Conservation (phyloP, 2,888 invertebrate species). For the Latheticus oryzae region DNA sequence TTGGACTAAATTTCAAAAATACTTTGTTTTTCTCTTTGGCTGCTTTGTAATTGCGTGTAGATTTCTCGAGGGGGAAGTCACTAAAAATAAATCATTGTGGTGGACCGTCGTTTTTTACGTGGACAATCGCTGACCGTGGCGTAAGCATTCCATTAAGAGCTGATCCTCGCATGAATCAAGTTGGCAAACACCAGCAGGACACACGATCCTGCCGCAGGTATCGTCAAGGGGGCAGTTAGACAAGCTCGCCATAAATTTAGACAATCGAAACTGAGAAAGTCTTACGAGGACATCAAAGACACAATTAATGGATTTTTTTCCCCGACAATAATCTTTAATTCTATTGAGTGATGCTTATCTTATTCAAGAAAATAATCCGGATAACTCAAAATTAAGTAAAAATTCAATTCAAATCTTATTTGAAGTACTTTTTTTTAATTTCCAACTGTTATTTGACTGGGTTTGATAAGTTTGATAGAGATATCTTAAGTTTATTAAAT, state of each 20-base stretch:
- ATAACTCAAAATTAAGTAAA: no score
- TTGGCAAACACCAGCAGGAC: slow-evolving; percentile 54
- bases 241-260: slow-evolving; percentile 61
- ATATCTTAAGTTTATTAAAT: no score
- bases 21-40: slow-evolving; percentile 6
- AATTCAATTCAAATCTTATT: no score
- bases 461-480: no score
- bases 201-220: slow-evolving; percentile 57
- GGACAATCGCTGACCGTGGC: slow-evolving; percentile 61
- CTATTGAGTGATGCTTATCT: no score
- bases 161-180: slow-evolving; percentile 63
- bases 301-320: no score
- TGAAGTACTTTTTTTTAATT: no score
- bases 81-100: slow-evolving; percentile 41
- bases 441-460: no score
- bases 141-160: slow-evolving; percentile 63
- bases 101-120: slow-evolving; percentile 49
- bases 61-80: slow-evolving; percentile 3
- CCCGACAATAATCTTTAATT: no score
- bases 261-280: slow-evolving; percentile 41
- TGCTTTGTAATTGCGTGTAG: slow-evolving; percentile 19
- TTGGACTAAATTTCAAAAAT: slow-evolving; percentile 11
- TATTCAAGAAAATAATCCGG: no score
- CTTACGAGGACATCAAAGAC: no score
- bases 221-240: slow-evolving; percentile 62